These are phyloP conservation scores for Ametastegia equiseti DNA, from an alignment of 2,888 invertebrate genomes.

Conservation along the genomic window DNA sequence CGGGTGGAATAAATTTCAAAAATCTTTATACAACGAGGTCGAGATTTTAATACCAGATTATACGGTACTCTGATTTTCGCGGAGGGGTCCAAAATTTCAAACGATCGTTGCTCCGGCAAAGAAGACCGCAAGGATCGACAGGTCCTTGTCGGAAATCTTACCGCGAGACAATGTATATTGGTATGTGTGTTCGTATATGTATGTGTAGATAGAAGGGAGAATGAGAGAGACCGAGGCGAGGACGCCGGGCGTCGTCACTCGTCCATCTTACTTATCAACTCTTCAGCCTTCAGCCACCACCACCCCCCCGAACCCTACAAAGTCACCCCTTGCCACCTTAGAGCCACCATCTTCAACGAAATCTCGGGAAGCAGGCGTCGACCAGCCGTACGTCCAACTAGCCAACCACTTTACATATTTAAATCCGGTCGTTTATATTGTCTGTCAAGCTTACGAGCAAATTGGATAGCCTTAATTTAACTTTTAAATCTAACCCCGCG, in stretches of 20 bases:
- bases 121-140: not conserved
- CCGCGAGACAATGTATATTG: not conserved
- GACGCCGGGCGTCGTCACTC: slow-evolving; percentile 50
- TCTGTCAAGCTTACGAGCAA: slow-evolving; percentile 51
- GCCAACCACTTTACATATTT: slow-evolving; percentile 51
- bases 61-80: not conserved
- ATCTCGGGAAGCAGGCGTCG: slow-evolving; percentile 48
- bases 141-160: not conserved
- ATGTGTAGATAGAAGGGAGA: not conserved
- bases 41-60: slow-evolving; percentile 19
- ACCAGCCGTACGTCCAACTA: slow-evolving; percentile 45
- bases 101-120: not conserved
- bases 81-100: not conserved
- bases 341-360: slow-evolving; percentile 44
- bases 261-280: slow-evolving; percentile 52
- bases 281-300: slow-evolving; percentile 46
- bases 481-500: slow-evolving; percentile 50
- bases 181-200: not conserved
- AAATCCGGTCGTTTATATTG: slow-evolving; percentile 51
- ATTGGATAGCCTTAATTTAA: slow-evolving; percentile 51
- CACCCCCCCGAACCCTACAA: slow-evolving; percentile 1
- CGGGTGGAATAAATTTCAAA: not conserved
- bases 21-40: slow-evolving; percentile 19
- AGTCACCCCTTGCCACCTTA: slow-evolving; percentile 40
- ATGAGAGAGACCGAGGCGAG: slow-evolving; percentile 15